Conservation (phyloP, 2,797 vertebrate genomes). For the Semaprochilodus insignis region DNA sequence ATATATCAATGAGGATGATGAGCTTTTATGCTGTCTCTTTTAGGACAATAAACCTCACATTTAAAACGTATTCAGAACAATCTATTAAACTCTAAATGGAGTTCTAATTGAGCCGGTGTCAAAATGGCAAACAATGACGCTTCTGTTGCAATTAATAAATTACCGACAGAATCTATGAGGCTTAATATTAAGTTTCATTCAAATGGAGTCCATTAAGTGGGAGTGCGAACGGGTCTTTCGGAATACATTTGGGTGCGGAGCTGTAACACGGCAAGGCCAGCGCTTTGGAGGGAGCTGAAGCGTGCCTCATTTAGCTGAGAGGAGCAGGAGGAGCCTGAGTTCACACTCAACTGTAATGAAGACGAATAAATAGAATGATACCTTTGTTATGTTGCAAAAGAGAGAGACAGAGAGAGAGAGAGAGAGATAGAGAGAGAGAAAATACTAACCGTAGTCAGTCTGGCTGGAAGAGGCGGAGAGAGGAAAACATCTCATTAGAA, state of each 20-base stretch:
- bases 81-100: slow-evolving; percentile 94
- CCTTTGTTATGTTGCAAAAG: slow-evolving; percentile 86
- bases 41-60: slow-evolving; percentile 76
- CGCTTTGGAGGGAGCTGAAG: slow-evolving; percentile 85
- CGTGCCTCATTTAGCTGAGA: slow-evolving; percentile 57
- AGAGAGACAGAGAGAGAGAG: slow-evolving; percentile 80
- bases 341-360: slow-evolving; percentile 88
- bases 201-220: slow-evolving; percentile 96
- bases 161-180: slow-evolving; percentile 98
- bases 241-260: slow-evolving; percentile 88
- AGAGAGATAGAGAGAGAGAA: slow-evolving; percentile 68
- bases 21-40: slow-evolving; percentile 73
- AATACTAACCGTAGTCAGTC: slow-evolving; percentile 42
- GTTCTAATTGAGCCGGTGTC: slow-evolving; percentile 97
- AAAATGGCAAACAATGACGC: slow-evolving; percentile 98
- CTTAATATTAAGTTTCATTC: slow-evolving; percentile 99
- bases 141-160: slow-evolving; percentile 99
- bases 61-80: slow-evolving; percentile 81
- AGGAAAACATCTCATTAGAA: slow-evolving; percentile 89
- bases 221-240: slow-evolving; percentile 90
- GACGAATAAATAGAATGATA: slow-evolving; percentile 81
- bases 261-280: slow-evolving; percentile 83
- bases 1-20: slow-evolving; percentile 55
- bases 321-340: slow-evolving; percentile 59
- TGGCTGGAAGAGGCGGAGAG: slow-evolving; percentile 48